These are phyloP conservation scores for Drosophila lacteicornis DNA, from an alignment of 1,140 invertebrate genomes.

Conservation along the genomic window DNA sequence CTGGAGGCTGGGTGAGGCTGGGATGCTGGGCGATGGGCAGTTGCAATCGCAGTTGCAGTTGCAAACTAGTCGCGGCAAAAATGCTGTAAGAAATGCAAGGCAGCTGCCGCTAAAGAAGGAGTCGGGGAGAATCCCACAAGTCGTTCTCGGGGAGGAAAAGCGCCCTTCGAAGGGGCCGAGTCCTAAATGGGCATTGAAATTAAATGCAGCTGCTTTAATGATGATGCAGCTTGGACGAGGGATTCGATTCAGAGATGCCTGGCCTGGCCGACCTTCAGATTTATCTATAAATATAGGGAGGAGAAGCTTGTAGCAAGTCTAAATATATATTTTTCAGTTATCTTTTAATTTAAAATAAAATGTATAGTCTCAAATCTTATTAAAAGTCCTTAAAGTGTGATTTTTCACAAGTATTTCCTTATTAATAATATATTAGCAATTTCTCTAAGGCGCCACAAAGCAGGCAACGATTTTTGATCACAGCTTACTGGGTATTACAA, in stretches of 20 bases:
- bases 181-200: slow-evolving; percentile 81
- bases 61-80: slow-evolving; percentile 75
- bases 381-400: too few species aligned
- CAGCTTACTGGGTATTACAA: background rate
- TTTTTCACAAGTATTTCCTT: background rate
- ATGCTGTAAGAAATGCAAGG: slow-evolving; percentile 80
- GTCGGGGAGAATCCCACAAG: slow-evolving; percentile 6
- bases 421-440: background rate
- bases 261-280: background rate
- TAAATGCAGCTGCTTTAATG: slow-evolving; percentile 82
- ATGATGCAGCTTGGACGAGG: slow-evolving; percentile 44
- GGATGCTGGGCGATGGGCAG: slow-evolving; percentile 17
- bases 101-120: slow-evolving; percentile 55
- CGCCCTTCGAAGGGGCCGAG: slow-evolving; percentile 50
- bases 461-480: background rate
- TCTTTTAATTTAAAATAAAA: background rate
- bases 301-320: background rate
- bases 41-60: slow-evolving; percentile 59
- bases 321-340: background rate
- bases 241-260: slow-evolving; percentile 26
- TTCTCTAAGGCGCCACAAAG: too few species aligned
- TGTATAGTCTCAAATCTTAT: background rate
- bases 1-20: slow-evolving; percentile 12
- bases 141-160: slow-evolving; percentile 35
- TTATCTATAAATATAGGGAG: slow-evolving; percentile 3